phyloP scores from a whole-genome alignment of 2,113 vertebrate species.

The Alexandromys fortis region DNA sequence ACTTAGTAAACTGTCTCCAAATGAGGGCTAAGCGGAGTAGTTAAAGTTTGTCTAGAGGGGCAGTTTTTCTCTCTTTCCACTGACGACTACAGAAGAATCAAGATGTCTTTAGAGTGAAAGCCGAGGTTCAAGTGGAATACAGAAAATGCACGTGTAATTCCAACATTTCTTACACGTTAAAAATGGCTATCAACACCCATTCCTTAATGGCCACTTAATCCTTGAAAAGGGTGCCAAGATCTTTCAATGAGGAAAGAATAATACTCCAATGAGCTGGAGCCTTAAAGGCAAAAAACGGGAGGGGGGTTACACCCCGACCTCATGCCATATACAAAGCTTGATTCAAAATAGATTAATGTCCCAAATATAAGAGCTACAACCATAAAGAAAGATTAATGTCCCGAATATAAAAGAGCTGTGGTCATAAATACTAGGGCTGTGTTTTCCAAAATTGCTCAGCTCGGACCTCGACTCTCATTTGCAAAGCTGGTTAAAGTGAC shows the following conservation, averaged over 20 bases:
- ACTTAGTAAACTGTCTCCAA: not conserved
- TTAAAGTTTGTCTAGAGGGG: not conserved
- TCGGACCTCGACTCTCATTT: not conserved
- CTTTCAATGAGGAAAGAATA: not conserved
- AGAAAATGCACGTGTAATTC: not conserved
- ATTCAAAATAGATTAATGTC: not conserved
- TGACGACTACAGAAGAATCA: not conserved
- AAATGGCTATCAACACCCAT: conserved; percentile 12
- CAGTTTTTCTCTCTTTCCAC: conserved; percentile 12
- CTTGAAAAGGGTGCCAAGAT: not conserved
- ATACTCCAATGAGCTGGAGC: not conserved
- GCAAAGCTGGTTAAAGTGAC: not conserved
- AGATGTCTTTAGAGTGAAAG: not conserved
- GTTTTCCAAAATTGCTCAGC: not conserved
- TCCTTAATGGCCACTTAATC: not conserved
- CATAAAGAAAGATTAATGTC: not conserved
- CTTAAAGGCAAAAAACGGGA: not conserved
- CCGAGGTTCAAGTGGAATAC: not conserved
- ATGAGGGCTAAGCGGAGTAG: not conserved
- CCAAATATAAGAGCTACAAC: not conserved
- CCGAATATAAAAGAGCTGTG: not conserved
- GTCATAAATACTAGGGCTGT: not conserved
- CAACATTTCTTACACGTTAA: conserved; percentile 8
- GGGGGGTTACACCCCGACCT: not conserved
- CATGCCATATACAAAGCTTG: not conserved